phyloP scores from a whole-genome alignment of 2,113 vertebrate species.

The Phylloscopus trochiloides region DNA sequence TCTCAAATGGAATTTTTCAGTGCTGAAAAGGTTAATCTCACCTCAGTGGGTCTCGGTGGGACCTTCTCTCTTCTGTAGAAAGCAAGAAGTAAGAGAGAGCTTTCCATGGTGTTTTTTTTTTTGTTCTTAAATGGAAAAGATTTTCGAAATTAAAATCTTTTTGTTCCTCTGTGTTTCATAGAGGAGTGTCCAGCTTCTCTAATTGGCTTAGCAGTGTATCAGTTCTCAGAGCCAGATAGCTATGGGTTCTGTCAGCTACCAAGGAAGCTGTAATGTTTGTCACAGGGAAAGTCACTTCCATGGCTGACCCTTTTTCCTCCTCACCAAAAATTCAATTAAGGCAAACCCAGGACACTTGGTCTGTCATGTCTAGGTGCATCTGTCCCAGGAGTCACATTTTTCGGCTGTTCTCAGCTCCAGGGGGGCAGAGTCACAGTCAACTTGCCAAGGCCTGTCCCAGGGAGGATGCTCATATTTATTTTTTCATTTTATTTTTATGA shows the following conservation, averaged over 20 bases:
- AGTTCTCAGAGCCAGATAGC: background rate
- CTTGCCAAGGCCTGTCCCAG: background rate
- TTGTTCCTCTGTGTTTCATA: no score
- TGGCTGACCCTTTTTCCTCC: background rate
- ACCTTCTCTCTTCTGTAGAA: background rate
- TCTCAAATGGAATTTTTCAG: background rate
- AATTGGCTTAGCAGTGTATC: background rate
- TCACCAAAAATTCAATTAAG: background rate
- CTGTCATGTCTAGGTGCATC: background rate
- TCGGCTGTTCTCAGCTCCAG: background rate
- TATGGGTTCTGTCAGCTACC: background rate
- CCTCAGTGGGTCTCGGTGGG: no score
- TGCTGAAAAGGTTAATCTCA: accelerated
- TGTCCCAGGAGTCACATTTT: background rate
- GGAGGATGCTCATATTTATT: background rate
- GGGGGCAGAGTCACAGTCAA: background rate
- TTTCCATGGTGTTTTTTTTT: background rate
- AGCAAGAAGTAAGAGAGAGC: background rate
- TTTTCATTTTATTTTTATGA: background rate
- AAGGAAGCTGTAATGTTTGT: background rate
- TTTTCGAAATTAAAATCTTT: no score
- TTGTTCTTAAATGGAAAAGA: no score
- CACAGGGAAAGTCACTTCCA: background rate
- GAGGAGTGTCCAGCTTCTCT: background rate
- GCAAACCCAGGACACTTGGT: background rate